These are phyloP conservation scores for Diacarnus erythraeanus DNA, from an alignment of 37 sponge, comb jelly and placozoan species.

Conservation along the genomic window DNA sequence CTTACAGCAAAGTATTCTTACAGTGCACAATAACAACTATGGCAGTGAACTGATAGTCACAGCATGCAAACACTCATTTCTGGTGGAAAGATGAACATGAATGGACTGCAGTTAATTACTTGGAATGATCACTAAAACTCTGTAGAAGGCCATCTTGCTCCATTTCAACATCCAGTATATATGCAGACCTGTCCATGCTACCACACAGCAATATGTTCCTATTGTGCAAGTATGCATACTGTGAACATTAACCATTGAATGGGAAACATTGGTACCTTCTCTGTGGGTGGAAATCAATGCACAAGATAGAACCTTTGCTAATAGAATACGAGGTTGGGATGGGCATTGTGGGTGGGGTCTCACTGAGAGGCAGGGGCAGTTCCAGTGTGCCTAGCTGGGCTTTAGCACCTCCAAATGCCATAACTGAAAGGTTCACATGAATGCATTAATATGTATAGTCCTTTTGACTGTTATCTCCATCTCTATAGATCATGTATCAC, in stretches of 20 bases:
- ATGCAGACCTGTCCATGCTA: slow-evolving; percentile 48
- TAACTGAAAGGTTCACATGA: not conserved
- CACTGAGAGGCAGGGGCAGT: slow-evolving; percentile 29
- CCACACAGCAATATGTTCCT: slow-evolving; percentile 60
- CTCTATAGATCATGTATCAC: not conserved
- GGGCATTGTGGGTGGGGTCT: slow-evolving; percentile 42
- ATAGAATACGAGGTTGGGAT: slow-evolving; percentile 28
- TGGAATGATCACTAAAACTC: slow-evolving; percentile 34
- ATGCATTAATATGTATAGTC: no score
- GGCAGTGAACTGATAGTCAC: no score
- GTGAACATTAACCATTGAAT: not conserved
- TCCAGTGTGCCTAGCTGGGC: slow-evolving; percentile 31
- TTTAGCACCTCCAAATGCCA: slow-evolving; percentile 50
- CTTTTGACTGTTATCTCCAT: no score
- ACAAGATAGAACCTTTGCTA: slow-evolving; percentile 52
- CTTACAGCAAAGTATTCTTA: no score
- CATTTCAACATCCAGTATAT: slow-evolving; percentile 32
- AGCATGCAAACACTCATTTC: not conserved
- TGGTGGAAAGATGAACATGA: not conserved
- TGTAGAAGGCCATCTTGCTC: slow-evolving; percentile 23
- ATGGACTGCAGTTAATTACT: slow-evolving; percentile 8
- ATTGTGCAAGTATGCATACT: not conserved
- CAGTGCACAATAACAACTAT: no score
- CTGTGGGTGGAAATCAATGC: slow-evolving; percentile 57
- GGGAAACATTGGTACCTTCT: slow-evolving; percentile 8